Conservation (phyloP, 1,140 invertebrate genomes). For the Drosophila pruinosa region DNA sequence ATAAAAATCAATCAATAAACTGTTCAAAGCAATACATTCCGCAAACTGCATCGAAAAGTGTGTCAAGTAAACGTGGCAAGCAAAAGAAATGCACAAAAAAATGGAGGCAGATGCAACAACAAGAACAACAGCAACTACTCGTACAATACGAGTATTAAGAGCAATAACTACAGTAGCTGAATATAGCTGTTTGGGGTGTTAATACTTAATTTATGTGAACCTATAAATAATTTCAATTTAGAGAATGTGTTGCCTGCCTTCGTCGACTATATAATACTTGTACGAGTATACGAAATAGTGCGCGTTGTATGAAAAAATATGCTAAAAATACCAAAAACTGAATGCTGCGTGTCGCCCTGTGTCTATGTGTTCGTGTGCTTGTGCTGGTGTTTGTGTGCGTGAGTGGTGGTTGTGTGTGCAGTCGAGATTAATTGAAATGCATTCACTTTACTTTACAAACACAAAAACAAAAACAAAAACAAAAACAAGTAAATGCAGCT, state of each 20-base stretch:
- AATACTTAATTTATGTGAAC: constrained; percentile 80
- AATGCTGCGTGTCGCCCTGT: constrained; percentile 63
- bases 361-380: constrained; percentile 4
- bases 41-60: constrained; percentile 12
- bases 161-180: constrained; percentile 48
- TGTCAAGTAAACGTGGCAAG: constrained; percentile 25
- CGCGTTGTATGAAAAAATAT: constrained; percentile 73
- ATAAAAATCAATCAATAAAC: neutral
- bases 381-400: neutral
- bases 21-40: neutral
- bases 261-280: constrained; percentile 49
- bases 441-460: constrained; percentile 44
- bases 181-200: constrained; percentile 50
- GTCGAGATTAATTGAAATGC: constrained; percentile 73
- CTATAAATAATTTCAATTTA: constrained; percentile 82
- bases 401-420: constrained; percentile 24
- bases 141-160: constrained; percentile 14
- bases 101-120: neutral
- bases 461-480: constrained; percentile 43
- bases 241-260: constrained; percentile 73
- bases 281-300: constrained; percentile 61
- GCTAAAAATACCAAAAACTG: constrained; percentile 79
- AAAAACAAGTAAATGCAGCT: constrained; percentile 50
- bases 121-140: neutral
- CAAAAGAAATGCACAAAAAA: neutral